These are phyloP conservation scores for Ectemnius lituratus DNA, from an alignment of 2,888 invertebrate genomes.

Conservation along the genomic window DNA sequence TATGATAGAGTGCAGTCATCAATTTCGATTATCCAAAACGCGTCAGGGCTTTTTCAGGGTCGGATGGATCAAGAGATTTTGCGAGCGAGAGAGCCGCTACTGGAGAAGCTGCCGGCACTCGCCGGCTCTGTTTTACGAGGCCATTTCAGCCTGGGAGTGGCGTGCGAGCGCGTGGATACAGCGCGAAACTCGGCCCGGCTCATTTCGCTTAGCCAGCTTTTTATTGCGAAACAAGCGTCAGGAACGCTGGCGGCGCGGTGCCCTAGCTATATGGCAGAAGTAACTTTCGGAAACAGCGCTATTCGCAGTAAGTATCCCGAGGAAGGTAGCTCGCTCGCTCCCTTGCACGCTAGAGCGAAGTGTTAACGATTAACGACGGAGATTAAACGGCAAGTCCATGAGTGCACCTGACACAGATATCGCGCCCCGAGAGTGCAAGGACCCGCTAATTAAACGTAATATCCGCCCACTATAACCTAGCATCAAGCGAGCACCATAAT, in stretches of 20 bases:
- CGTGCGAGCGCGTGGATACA: constrained; percentile 1
- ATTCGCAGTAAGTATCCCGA: not conserved
- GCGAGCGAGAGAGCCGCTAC: no score
- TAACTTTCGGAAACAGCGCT: constrained; percentile 11
- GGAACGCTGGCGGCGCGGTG: constrained; percentile 3
- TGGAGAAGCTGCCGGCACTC: not conserved
- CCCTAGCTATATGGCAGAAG: constrained; percentile 14
- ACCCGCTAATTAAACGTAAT: constrained; percentile 48
- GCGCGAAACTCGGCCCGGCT: constrained; percentile 8
- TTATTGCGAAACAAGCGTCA: not conserved
- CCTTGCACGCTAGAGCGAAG: not conserved
- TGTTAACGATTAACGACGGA: constrained; percentile 15
- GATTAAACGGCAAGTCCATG: constrained; percentile 38
- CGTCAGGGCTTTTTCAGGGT: no score
- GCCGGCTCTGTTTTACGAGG: not conserved
- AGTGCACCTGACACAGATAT: constrained; percentile 10
- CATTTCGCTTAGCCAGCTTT: not conserved
- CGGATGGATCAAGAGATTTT: no score
- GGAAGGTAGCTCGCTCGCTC: not conserved
- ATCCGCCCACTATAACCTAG: constrained; percentile 41
- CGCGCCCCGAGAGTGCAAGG: constrained; percentile 2
- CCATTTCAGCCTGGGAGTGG: constrained; percentile 5
- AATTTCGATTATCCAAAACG: no score
- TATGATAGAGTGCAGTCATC: no score
- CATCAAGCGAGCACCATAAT: constrained; percentile 41